phyloP scores from a whole-genome alignment of 2,113 vertebrate genomes.

The Eulemur rufifrons region DNA sequence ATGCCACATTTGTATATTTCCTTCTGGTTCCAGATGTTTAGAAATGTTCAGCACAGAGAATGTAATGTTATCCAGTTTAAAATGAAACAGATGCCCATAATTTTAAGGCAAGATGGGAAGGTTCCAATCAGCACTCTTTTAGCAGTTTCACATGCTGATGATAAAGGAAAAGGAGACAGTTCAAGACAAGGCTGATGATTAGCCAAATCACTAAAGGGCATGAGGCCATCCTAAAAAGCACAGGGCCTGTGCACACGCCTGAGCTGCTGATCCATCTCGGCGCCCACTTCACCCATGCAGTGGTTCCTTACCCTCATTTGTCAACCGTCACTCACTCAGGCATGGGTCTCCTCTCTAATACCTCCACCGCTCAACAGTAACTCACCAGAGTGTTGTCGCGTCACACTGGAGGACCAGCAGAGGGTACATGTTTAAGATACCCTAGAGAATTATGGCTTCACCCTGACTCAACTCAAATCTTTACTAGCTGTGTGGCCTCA shows the following conservation, averaged over 20 bases:
- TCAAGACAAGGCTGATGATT: not conserved
- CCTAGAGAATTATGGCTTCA: not conserved
- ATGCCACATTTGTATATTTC: not conserved
- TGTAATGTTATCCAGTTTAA: not conserved
- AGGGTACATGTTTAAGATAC: not conserved
- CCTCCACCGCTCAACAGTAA: not conserved
- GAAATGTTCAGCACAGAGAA: not conserved
- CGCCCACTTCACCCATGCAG: not conserved
- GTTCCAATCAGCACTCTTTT: not conserved
- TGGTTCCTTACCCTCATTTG: not conserved
- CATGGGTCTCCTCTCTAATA: not conserved
- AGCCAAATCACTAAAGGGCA: not conserved
- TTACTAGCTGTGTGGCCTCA: not conserved
- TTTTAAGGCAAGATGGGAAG: not conserved
- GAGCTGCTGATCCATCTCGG: not conserved
- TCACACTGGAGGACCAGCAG: not conserved
- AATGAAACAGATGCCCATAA: not conserved
- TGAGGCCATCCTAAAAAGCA: not conserved
- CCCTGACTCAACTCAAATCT: not conserved
- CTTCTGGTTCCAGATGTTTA: not conserved
- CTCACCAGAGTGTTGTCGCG: not conserved
- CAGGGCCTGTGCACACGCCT: not conserved
- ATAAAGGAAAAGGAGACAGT: not conserved
- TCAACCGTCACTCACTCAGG: rapidly evolving
- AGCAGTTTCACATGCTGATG: not conserved